phyloP scores from a whole-genome alignment of 2,797 vertebrate species.

The Mastacembelus armatus region DNA sequence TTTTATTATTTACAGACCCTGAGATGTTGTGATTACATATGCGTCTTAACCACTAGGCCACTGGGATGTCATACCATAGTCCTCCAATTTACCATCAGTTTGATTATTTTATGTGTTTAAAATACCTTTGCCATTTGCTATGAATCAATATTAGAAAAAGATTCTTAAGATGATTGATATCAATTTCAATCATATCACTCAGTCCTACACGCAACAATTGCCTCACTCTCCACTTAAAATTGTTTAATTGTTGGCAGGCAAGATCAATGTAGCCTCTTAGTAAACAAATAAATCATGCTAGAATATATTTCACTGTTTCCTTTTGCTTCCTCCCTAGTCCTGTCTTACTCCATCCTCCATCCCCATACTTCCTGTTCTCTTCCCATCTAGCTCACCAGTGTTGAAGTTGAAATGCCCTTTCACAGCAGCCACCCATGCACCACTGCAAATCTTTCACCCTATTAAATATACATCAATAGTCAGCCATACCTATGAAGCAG shows the following conservation, averaged over 20 bases:
- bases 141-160: no score
- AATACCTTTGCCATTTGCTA: no score
- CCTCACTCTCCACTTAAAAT: no score
- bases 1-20: no score
- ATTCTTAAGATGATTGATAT: not conserved
- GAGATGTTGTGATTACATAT: no score
- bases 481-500: slow-evolving; percentile 63
- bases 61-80: no score
- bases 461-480: slow-evolving; percentile 84
- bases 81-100: no score
- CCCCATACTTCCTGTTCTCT: not conserved
- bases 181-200: not conserved
- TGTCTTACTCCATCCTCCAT: not conserved
- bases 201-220: not conserved
- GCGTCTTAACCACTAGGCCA: no score
- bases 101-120: no score
- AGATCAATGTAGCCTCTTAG: no score
- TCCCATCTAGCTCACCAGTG: slow-evolving; percentile 17
- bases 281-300: no score
- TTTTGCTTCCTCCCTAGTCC: not conserved
- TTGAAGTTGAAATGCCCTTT: slow-evolving; percentile 60
- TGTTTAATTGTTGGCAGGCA: no score
- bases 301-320: slow-evolving; percentile 26
- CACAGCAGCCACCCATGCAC: slow-evolving; percentile 77
- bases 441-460: slow-evolving; percentile 76